Base-by-base conservation (phyloP, 2,113 vertebrate genomes). In the Xenopus laevis region DNA sequence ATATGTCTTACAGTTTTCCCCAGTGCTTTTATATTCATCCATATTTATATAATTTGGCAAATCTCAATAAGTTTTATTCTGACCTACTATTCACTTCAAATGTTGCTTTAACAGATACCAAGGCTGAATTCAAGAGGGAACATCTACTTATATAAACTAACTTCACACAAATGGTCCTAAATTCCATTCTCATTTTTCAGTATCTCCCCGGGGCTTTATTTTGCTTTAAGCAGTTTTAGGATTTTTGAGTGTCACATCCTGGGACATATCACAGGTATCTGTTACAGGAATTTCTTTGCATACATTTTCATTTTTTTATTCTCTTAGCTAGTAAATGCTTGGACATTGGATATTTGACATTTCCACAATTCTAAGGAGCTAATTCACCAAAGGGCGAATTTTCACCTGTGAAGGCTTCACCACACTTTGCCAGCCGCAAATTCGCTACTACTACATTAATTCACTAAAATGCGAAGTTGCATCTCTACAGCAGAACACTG, bases 261-360 rank as follows among this genome's bases (percentile, higher is more conserved):
- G 71, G 82, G 83, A 82, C 52, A 68, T 68, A 81, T 84, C 7
- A 50, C n/a, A 71, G 45, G 58, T 68, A 33, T 80, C 80, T 16
- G 27, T 77, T 71, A 78, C 46, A 79, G 72, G 71, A 47, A 64
- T 61, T 0, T 46, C 17, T 73, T 80, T 70, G n/a, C 16, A 2
- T 57, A 62, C 23, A 61, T 11, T 57, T 68, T 68, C n/a, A 53
- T 30, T 59, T 4, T 66, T 50, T 16, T 33, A n/a, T 27, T 13
- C 30, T 30, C 30, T 68, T 18, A 53, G 21, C 44, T 10, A 30
- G 4, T 13, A 20, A 16, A 62, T 13, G 50, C 20, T 44, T 18
- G 44, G 13, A 23, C 47, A 45, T 27, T 27, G 2, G 23, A n/a
- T 27, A 27, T 27, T 27, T 27, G 23, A 4, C 23, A 6, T 57